A percentile compares a stretch with the other conserved stretches of the same genome.
These are phyloP conservation scores for Regulus satrapa DNA, from an alignment of 2,113 vertebrate species.

Conservation along the genomic window DNA sequence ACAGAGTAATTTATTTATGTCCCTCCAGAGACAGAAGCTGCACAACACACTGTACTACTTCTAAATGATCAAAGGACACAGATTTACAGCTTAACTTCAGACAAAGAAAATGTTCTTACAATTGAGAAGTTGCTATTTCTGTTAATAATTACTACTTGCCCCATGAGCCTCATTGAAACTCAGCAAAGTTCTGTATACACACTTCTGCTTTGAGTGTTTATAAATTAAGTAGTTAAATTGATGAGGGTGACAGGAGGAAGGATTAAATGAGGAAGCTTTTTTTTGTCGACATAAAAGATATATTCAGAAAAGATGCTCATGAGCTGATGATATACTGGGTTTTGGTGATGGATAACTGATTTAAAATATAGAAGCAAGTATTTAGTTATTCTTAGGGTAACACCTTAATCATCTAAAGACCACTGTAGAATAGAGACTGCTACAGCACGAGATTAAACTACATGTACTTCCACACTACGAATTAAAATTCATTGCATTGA, in stretches of 20 bases:
- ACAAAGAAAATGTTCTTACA: constrained; percentile 20
- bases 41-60: not conserved
- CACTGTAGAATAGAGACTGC: not conserved
- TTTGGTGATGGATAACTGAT: not conserved
- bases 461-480: not conserved
- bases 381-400: not conserved
- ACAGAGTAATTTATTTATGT: constrained; percentile 31
- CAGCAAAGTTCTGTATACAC: not conserved
- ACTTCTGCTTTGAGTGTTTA: not conserved
- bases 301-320: not conserved
- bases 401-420: not conserved
- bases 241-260: not conserved
- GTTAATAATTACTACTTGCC: constrained; percentile 16
- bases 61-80: constrained; percentile 34
- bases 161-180: not conserved
- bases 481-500: not conserved
- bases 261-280: not conserved
- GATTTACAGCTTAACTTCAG: constrained; percentile 4
- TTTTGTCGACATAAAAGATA: not conserved
- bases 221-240: not conserved
- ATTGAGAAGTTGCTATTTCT: not conserved
- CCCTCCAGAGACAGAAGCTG: constrained; percentile 31
- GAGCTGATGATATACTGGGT: not conserved
- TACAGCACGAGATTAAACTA: not conserved
- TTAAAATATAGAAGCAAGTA: not conserved